phyloP scores from a whole-genome alignment of 2,888 invertebrate species.

The Spodoptera exigua region DNA sequence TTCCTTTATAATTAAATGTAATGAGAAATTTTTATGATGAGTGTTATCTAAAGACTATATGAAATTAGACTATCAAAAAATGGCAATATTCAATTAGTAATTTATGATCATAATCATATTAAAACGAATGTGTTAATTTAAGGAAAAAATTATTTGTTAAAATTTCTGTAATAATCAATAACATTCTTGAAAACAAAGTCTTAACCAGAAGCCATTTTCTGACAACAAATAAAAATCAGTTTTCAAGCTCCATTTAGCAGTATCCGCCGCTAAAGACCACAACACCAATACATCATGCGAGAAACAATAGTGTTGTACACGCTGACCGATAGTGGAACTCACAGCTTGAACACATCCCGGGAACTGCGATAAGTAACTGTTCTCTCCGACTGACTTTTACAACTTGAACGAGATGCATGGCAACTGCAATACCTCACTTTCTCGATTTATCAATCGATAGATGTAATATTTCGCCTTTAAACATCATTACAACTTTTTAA shows the following conservation, averaged over 20 bases:
- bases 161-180: no score
- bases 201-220: background rate
- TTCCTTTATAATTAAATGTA: no score
- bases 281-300: slow-evolving; percentile 42
- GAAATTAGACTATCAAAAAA: no score
- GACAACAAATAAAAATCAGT: slow-evolving; percentile 22
- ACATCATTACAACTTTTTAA: background rate
- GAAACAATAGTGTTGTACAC: slow-evolving; percentile 34
- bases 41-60: no score
- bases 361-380: slow-evolving; percentile 43
- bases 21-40: no score
- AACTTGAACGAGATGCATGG: slow-evolving; percentile 46
- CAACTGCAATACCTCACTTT: slow-evolving; percentile 42
- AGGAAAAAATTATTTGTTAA: no score
- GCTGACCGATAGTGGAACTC: slow-evolving; percentile 39
- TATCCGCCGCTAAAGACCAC: slow-evolving; percentile 10
- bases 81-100: no score
- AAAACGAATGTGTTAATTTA: no score
- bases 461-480: background rate
- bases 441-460: slow-evolving; percentile 34
- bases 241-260: slow-evolving; percentile 27
- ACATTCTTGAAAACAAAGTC: no score
- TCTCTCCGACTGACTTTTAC: slow-evolving; percentile 48
- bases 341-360: slow-evolving; percentile 26
- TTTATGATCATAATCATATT: no score